Percentiles rank a stretch among this genome's conserved stretches.
These are phyloP conservation scores for Vulpes vulpes DNA, from an alignment of 2,113 vertebrate genomes.

Conservation along the genomic window DNA sequence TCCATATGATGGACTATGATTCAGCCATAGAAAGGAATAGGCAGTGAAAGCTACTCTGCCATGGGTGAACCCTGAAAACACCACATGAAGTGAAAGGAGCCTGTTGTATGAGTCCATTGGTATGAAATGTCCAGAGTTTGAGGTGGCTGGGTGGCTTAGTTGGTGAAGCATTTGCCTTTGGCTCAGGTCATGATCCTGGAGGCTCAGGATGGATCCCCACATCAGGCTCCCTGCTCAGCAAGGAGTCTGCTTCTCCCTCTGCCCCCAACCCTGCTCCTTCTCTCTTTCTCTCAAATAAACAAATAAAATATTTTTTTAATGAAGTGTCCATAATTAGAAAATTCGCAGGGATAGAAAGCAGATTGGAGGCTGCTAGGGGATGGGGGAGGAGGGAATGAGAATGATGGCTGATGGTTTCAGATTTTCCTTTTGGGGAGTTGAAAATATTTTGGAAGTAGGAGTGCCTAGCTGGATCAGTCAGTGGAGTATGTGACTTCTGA, in stretches of 20 bases:
- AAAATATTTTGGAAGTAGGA: neutral
- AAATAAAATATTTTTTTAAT: too few species aligned
- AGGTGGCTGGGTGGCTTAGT: too few species aligned
- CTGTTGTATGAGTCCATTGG: fast-evolving
- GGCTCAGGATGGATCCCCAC: too few species aligned
- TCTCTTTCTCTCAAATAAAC: too few species aligned
- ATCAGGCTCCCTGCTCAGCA: too few species aligned
- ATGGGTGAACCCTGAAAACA: neutral
- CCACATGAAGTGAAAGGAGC: neutral
- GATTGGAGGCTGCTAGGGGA: neutral
- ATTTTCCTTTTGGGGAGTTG: neutral
- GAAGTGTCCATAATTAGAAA: neutral
- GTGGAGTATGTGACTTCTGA: neutral
- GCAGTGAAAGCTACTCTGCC: neutral
- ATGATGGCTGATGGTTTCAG: neutral
- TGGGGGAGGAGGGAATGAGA: fast-evolving
- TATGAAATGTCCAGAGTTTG: neutral
- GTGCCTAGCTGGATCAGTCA: neutral
- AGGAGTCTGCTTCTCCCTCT: too few species aligned
- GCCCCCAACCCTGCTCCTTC: too few species aligned
- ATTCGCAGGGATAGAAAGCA: neutral
- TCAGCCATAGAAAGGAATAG: neutral
- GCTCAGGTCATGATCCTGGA: too few species aligned
- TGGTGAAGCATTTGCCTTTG: too few species aligned
- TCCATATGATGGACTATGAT: fast-evolving